phyloP scores from a whole-genome alignment of 2,797 vertebrate genomes.

The Triplophysa yarkandensis region DNA sequence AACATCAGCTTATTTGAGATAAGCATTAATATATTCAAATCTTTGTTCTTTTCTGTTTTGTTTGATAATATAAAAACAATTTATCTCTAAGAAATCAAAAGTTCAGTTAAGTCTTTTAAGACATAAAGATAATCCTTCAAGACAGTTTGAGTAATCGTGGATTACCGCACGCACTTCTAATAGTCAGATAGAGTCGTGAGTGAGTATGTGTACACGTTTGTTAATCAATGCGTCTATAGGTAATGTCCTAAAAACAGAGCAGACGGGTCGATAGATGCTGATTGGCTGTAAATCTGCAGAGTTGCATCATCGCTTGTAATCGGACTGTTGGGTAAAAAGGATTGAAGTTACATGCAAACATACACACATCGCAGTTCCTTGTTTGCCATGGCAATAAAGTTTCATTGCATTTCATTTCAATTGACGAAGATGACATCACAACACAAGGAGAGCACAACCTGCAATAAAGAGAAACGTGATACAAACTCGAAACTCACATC shows the following conservation, averaged over 20 bases:
- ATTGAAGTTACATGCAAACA: slow-evolving; percentile 64
- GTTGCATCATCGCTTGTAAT: slow-evolving; percentile 82
- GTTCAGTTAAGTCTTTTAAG: background rate
- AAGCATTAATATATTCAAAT: background rate
- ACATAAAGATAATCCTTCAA: background rate
- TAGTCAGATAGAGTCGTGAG: slow-evolving; percentile 21
- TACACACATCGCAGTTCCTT: slow-evolving; percentile 1
- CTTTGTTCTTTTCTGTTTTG: background rate
- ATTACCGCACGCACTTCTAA: slow-evolving; percentile 20
- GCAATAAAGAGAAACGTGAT: slow-evolving; percentile 44
- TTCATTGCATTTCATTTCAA: slow-evolving; percentile 20
- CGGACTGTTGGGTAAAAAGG: slow-evolving; percentile 74
- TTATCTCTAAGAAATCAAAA: background rate
- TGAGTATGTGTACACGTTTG: slow-evolving; percentile 6
- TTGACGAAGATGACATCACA: background rate
- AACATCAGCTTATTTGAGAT: background rate
- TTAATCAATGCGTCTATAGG: slow-evolving; percentile 62
- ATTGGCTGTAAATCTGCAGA: slow-evolving; percentile 88
- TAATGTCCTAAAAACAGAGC: slow-evolving; percentile 79
- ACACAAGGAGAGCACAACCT: background rate
- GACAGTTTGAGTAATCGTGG: slow-evolving; percentile 3
- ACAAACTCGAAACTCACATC: slow-evolving; percentile 54
- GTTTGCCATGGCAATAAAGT: slow-evolving; percentile 25
- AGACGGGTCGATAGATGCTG: slow-evolving; percentile 80
- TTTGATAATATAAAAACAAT: background rate